phyloP scores from a whole-genome alignment of 2,797 vertebrate genomes.

The Gymnothorax reevesii region DNA sequence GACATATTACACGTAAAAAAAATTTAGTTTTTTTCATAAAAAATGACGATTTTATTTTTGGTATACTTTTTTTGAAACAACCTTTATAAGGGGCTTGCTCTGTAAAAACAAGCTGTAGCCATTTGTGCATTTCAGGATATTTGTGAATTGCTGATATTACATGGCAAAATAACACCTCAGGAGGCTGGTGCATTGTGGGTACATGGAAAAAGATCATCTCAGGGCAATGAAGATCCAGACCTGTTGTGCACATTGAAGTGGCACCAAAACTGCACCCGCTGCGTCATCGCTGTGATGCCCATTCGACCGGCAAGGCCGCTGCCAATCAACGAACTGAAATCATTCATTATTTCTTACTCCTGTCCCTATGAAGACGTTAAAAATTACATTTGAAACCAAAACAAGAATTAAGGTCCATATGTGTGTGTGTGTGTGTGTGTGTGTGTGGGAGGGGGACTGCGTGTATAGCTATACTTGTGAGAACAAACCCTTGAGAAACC shows the following conservation, averaged over 20 bases:
- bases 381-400: conserved; percentile 73
- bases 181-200: not conserved
- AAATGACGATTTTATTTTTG: too few species aligned
- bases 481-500: too few species aligned
- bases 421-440: not conserved
- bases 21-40: too few species aligned
- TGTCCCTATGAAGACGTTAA: conserved; percentile 62
- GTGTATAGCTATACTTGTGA: too few species aligned
- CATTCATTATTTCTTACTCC: conserved; percentile 69
- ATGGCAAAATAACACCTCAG: not conserved
- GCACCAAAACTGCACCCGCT: conserved; percentile 2
- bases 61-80: too few species aligned
- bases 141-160: not conserved
- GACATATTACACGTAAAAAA: too few species aligned
- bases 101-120: not conserved
- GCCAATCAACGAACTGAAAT: conserved; percentile 76
- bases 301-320: conserved; percentile 44
- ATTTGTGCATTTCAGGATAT: not conserved
- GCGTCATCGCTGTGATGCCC: conserved; percentile 28
- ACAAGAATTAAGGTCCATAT: conserved; percentile 17
- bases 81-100: not conserved
- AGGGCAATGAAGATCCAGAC: not conserved
- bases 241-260: not conserved
- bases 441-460: not conserved
- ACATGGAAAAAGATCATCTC: not conserved